These are phyloP conservation scores for Xiphorhynchus erythropygius DNA, from an alignment of 2,797 vertebrate species.

Conservation along the genomic window DNA sequence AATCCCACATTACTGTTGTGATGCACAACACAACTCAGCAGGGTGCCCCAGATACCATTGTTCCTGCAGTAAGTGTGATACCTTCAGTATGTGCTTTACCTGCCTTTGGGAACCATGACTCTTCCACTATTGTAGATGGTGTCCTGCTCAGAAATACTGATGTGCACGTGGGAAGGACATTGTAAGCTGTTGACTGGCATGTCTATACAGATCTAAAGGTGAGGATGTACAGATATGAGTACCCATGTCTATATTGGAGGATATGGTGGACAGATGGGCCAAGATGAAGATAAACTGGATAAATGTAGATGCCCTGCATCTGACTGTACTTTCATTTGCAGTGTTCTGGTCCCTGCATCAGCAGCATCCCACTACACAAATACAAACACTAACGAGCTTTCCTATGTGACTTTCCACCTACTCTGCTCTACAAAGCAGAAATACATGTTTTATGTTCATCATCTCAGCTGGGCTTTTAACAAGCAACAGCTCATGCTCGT, in stretches of 20 bases:
- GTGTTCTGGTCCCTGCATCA: not conserved
- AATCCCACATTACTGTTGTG: not conserved
- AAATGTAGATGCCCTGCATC: not conserved
- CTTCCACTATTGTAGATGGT: not conserved
- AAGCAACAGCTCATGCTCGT: not conserved
- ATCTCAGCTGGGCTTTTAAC: not conserved
- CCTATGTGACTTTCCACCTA: not conserved
- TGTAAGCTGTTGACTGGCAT: not conserved
- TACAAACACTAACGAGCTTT: not conserved
- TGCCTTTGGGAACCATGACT: not conserved
- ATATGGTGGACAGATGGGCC: not conserved
- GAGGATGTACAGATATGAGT: not conserved
- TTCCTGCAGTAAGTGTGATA: not conserved
- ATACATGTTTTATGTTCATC: not conserved
- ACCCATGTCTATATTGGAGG: not conserved
- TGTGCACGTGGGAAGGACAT: not conserved
- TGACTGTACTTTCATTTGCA: not conserved
- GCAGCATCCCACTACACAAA: not conserved
- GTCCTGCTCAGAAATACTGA: not conserved
- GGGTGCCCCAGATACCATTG: rapidly evolving
- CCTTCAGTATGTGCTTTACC: not conserved
- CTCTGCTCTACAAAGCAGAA: not conserved
- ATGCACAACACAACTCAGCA: not conserved
- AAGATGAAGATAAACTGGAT: not conserved
- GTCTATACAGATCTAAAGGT: not conserved